Evolutionary conservation across 2,113 vertebrate species (phyloP), one percentile per base, ranked within the genome.

Genomic region (Engystomops pustulosus): DNA sequence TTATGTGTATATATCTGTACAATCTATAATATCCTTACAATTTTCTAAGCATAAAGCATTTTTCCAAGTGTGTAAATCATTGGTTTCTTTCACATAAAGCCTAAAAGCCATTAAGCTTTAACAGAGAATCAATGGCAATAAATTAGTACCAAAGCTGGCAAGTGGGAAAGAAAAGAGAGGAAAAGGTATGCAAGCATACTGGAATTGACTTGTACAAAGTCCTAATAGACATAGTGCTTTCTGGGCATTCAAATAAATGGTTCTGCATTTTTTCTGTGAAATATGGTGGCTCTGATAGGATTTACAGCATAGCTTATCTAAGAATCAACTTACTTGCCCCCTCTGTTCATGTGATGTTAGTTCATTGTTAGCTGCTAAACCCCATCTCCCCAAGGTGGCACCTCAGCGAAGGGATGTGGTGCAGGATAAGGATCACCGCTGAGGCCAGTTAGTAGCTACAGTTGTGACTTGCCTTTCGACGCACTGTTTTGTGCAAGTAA

Each of bases 101-200:
- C 45, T 81, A 32, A 81, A 69, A 69, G 79, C 41, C 65, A 68
- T 81, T 81, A 81, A 51, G 79, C 44, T 68, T 80, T 49, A 81
- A 70, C 20, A 49, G 44, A 36, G 45, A 67, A 69, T 81, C 79
- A 81, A 81, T 81, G 65, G 17, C 65, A 81, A 51, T 69, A 81
- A 81, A 53, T 81, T 81, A 69, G 62, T 25, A 79, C 53, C 6
- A 51, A 62, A 41, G 76, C 76, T 27, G 18, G 38, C 55, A 65
- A 79, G 44, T 23, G n/a, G 17, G 9, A 23, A 62, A 65, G 55
- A 65, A 45, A 45, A 51, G 25, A n/a, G 20, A 65, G 1, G 4
- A 71, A 49, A 65, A 62, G 58, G 27, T 65, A 58, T 36, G 74
- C 49, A 77, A 17, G 32, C 49, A 38, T 23, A 38, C 17, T 55